A percentile compares a stretch with the other conserved stretches of the same genome.
These are phyloP conservation scores for Poeciliopsis turneri DNA, from an alignment of 2,797 vertebrate genomes.

Conservation along the genomic window DNA sequence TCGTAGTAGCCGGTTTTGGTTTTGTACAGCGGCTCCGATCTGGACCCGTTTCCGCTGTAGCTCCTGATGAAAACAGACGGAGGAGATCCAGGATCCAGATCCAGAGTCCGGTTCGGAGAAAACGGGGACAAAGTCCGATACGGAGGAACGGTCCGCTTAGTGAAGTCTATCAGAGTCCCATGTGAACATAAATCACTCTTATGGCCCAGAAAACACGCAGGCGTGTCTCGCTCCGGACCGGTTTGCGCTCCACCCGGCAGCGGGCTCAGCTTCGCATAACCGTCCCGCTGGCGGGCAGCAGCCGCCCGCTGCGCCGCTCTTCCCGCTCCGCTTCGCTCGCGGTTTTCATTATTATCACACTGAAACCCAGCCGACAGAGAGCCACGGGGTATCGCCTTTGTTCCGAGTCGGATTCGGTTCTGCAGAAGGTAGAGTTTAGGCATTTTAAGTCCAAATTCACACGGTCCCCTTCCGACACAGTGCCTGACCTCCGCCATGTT, in stretches of 20 bases:
- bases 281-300: not conserved
- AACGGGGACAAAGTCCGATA: not conserved
- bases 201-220: fast-evolving
- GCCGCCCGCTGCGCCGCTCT: not conserved
- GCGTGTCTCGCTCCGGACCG: too few species aligned
- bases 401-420: fast-evolving
- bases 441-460: slow-evolving; percentile 19
- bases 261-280: slow-evolving; percentile 17
- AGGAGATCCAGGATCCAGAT: not conserved
- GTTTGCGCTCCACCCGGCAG: not conserved
- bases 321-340: not conserved
- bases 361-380: not conserved
- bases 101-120: not conserved
- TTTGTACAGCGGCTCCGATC: slow-evolving; percentile 59
- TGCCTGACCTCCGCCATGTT: slow-evolving; percentile 74
- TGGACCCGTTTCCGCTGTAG: slow-evolving; percentile 35
- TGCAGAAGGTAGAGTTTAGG: not conserved
- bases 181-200: not conserved
- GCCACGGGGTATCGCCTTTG: fast-evolving
- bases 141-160: fast-evolving
- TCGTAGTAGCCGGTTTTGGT: slow-evolving; percentile 85
- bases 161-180: fast-evolving
- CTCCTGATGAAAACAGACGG: slow-evolving; percentile 27
- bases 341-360: not conserved
- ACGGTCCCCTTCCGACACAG: not conserved